Base-by-base conservation (phyloP, 2,113 vertebrate species). In the Alethe castanea region DNA sequence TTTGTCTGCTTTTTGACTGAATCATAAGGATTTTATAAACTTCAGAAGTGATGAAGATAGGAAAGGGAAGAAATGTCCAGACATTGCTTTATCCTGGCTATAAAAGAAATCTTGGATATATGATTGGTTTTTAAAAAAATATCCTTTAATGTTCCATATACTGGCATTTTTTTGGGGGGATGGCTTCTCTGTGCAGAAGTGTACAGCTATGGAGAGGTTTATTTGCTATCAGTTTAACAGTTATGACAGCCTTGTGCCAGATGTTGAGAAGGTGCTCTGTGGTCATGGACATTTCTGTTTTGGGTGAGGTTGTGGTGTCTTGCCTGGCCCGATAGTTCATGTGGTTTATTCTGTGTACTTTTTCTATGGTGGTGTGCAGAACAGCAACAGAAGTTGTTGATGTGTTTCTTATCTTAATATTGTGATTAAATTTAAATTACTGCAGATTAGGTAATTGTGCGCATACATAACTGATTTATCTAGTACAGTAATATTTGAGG, bases 341-440 rank as follows among this genome's bases (percentile, higher is more conserved):
- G 79, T 73, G 33, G 67, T 76, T 81, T 86, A 45, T 90, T 95
- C 42, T 73, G 31, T 44, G 64, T 77, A 17, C 35, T 62, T 25
- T 91, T 86, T 47, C 29, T 74, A 14, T 71, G 64, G 24, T 56
- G 47, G 22, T 92, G 64, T 36, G 23, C 48, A 86, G 44, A 94
- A 38, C 50, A 88, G 71, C 26, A 70, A 56, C 67, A 94, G 35
- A 72, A 69, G 83, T 64, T 92, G 74, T 91, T 93, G 54, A 62
- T 82, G 26, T 70, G 8, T 82, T 91, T 73, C 36, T 90, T 86
- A 77, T 92, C 92, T 95, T 92, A 89, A 80, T 88, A 40, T 40
- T 78, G 31, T 84, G 86, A 92, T 95, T 80, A 80, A 84, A 74
- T 86, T 74, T 92, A 81, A 93, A 86, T 86, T 9, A 81, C n/a